Percentiles rank a stretch among this genome's conserved stretches.
Evolutionary conservation across 2,888 invertebrate genomes (phyloP).

Genomic region (Scelioninae gen. 1): DNA sequence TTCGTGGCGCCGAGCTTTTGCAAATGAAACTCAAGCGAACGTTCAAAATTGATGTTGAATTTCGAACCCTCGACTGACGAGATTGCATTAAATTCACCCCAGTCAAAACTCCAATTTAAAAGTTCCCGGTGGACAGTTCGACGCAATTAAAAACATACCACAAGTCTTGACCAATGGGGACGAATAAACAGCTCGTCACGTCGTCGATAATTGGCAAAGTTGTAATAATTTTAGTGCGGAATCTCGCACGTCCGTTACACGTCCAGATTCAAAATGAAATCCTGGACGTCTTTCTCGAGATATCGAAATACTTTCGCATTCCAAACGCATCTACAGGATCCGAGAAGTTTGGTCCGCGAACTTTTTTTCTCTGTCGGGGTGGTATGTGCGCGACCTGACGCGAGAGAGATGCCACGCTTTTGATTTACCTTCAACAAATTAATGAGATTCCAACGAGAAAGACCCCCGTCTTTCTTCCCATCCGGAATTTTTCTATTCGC

Average conservation of each 20-base stretch:
- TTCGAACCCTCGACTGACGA: slow-evolving; percentile 42
- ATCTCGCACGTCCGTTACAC: too few relatives aligned
- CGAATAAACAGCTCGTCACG: too few relatives aligned
- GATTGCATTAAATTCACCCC: neutral
- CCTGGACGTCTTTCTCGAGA: slow-evolving; percentile 60
- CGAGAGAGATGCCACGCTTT: slow-evolving; percentile 54
- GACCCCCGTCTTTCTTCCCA: slow-evolving; percentile 46
- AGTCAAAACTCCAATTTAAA: slow-evolving; percentile 7
- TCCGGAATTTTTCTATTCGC: slow-evolving; percentile 65
- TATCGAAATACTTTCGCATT: slow-evolving; percentile 68
- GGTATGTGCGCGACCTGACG: slow-evolving; percentile 17
- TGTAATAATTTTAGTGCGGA: too few relatives aligned
- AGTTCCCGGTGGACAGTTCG: too few relatives aligned
- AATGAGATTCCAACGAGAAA: slow-evolving; percentile 76
- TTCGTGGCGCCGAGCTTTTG: neutral
- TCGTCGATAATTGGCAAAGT: too few relatives aligned
- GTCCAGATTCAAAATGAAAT: slow-evolving; percentile 65
- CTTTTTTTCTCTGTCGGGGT: slow-evolving; percentile 24
- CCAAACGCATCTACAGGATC: slow-evolving; percentile 37
- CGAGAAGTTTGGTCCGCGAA: slow-evolving; percentile 62
- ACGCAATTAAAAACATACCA: too few relatives aligned
- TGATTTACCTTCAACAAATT: slow-evolving; percentile 76
- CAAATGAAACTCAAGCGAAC: neutral
- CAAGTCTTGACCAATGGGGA: too few relatives aligned
- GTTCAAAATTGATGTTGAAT: slow-evolving; percentile 34